A percentile compares a stretch with the other conserved stretches of the same genome.
These are phyloP conservation scores for Zosterops japonicus DNA, from an alignment of 2,113 vertebrate genomes.

Conservation along the genomic window DNA sequence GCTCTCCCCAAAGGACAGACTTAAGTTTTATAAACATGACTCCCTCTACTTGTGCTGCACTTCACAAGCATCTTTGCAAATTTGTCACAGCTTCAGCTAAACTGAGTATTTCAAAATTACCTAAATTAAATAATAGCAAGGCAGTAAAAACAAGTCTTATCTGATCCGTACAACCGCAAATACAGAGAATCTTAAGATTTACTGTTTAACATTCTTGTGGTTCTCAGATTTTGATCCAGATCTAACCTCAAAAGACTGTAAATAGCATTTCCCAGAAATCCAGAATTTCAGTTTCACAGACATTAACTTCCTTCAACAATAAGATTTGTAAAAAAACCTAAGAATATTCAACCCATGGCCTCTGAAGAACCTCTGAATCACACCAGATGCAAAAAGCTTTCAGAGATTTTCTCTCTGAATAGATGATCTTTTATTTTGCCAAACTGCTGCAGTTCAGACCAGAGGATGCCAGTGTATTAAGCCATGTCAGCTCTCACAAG, in stretches of 20 bases:
- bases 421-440: background rate
- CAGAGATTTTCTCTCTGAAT: background rate
- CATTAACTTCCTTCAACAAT: background rate
- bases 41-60: background rate
- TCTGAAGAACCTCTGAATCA: background rate
- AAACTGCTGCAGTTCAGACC: background rate
- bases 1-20: background rate
- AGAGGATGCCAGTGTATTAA: background rate
- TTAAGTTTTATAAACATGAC: background rate
- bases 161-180: background rate
- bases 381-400: background rate
- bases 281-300: background rate
- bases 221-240: background rate
- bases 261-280: background rate
- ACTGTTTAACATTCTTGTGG: background rate
- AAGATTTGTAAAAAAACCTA: rapidly evolving
- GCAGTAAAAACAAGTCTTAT: background rate
- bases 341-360: background rate
- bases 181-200: background rate
- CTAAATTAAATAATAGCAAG: background rate
- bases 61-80: background rate
- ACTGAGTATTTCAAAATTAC: background rate
- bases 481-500: background rate
- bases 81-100: background rate
- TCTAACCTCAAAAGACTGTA: background rate